Conservation (phyloP, 2,797 vertebrate genomes). For the Sitta carolinensis region DNA sequence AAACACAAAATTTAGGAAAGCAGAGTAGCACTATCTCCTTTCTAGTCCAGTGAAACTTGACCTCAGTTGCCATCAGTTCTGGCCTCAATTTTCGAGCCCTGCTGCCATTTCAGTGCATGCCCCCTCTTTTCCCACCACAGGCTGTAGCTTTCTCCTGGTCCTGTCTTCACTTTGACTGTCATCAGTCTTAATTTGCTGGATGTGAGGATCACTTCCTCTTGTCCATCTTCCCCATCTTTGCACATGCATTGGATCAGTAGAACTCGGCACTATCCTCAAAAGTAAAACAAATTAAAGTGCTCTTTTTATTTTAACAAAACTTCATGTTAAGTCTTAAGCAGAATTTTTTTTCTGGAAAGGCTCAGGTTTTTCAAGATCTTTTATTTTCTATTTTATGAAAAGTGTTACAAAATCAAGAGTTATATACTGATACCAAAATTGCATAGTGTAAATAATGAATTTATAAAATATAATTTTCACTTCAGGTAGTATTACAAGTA, state of each 20-base stretch:
- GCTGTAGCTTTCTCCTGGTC: neutral
- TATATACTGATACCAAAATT: neutral
- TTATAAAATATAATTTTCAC: neutral
- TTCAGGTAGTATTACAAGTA: neutral
- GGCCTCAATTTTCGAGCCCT: neutral
- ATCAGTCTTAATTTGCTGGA: neutral
- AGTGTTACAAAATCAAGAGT: neutral
- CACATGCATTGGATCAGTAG: neutral
- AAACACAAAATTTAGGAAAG: neutral
- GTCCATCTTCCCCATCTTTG: neutral
- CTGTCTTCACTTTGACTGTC: neutral
- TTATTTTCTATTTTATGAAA: neutral
- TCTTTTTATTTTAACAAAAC: neutral
- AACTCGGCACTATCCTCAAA: neutral
- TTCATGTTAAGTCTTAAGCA: neutral
- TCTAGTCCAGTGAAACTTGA: neutral
- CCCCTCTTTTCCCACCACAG: fast-evolving
- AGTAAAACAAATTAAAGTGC: neutral
- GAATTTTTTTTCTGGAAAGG: neutral
- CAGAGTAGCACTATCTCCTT: neutral
- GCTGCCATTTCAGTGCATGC: neutral
- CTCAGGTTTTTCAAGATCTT: neutral
- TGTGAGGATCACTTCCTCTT: neutral
- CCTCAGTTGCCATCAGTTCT: neutral
- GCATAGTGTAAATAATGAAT: neutral